phyloP scores from a whole-genome alignment of 2,113 vertebrate species.

The Donacobius atricapilla region DNA sequence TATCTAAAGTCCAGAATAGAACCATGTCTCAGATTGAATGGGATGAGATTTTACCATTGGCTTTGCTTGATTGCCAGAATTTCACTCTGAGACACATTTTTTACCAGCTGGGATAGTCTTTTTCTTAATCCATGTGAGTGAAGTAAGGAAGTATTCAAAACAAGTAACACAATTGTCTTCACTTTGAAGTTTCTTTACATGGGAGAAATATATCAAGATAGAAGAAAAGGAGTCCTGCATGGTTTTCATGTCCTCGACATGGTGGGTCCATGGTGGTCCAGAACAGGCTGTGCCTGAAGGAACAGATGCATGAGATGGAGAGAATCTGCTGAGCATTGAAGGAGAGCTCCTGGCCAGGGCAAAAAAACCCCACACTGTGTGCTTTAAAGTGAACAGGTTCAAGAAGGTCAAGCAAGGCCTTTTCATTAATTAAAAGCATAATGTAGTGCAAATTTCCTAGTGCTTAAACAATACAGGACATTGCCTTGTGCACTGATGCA shows the following conservation, averaged over 20 bases:
- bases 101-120: neutral
- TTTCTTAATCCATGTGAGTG: neutral
- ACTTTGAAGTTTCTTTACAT: neutral
- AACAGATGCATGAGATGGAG: neutral
- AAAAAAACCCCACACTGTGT: neutral
- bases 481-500: neutral
- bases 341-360: neutral
- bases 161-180: accelerated
- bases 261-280: neutral
- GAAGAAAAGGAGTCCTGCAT: neutral
- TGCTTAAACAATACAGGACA: neutral
- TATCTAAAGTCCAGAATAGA: neutral
- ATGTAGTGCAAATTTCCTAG: neutral
- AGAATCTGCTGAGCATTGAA: neutral
- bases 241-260: neutral
- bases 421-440: neutral
- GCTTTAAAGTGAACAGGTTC: neutral
- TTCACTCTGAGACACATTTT: neutral
- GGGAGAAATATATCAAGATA: neutral
- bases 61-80: neutral
- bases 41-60: neutral
- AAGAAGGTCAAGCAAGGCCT: neutral
- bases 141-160: neutral
- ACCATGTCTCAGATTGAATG: neutral
- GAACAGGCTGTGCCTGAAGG: neutral